These are phyloP conservation scores for Dipodomys merriami DNA, from an alignment of 2,113 vertebrate species.

Conservation along the genomic window DNA sequence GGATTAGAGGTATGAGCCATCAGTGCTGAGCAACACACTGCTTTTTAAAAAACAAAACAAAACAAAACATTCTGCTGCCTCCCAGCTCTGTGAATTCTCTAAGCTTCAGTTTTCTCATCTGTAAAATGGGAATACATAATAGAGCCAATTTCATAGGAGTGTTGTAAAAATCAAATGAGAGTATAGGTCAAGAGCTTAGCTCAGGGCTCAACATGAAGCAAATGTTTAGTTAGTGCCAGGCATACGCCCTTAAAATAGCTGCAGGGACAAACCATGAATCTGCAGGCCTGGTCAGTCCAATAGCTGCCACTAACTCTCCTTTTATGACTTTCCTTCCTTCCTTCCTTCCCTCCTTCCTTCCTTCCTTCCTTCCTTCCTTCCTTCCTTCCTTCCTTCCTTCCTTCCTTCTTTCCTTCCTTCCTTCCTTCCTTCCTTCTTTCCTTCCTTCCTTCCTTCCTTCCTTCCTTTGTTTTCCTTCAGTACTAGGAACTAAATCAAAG, in stretches of 20 bases:
- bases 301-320: neutral
- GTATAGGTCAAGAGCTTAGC: neutral
- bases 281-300: neutral
- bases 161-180: neutral
- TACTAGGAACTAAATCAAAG: neutral
- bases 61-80: neutral
- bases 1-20: too few species aligned
- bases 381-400: neutral
- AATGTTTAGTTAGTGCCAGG: neutral
- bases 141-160: neutral
- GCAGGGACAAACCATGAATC: neutral
- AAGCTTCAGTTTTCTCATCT: slow-evolving; percentile 44
- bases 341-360: too few species aligned
- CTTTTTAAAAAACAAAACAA: too few species aligned
- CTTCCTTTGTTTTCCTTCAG: neutral
- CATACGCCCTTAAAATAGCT: neutral
- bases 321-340: too few species aligned
- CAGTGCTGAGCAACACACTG: too few species aligned
- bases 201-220: neutral
- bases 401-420: neutral
- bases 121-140: slow-evolving; percentile 39
- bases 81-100: neutral
- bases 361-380: too few species aligned
- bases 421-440: neutral
- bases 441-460: too few species aligned